phyloP scores from a whole-genome alignment of 1,140 invertebrate species.

The Copidosoma floridanum region DNA sequence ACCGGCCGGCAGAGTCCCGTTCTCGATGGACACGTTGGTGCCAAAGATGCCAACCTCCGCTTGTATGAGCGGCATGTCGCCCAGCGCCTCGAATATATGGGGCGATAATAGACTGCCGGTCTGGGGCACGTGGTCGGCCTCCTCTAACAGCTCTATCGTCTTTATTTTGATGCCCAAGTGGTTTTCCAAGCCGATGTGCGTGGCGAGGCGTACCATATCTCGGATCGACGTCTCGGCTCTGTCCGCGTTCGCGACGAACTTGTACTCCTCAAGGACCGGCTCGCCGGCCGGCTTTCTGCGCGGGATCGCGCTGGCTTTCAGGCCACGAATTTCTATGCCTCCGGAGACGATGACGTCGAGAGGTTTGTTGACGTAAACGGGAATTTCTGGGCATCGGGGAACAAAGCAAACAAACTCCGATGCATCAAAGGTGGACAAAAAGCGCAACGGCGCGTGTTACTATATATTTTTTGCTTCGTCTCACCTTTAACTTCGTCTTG shows the following conservation, averaged over 20 bases:
- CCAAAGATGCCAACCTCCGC: conserved; percentile 56
- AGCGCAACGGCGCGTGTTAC: too few relatives aligned
- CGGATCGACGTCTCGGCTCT: conserved; percentile 36
- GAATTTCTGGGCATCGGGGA: too few relatives aligned
- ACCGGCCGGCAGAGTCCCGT: conserved; percentile 53
- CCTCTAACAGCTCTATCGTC: conserved; percentile 66
- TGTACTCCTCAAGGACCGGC: conserved; percentile 73
- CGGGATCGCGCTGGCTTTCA: conserved; percentile 77
- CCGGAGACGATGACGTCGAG: conserved; percentile 59
- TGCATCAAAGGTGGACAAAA: too few relatives aligned
- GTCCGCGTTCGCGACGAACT: conserved; percentile 39
- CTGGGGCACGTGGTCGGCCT: conserved; percentile 55
- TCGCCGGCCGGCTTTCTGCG: conserved; percentile 64
- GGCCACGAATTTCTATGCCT: conserved; percentile 79
- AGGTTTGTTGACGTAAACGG: conserved; percentile 55
- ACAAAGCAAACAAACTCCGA: too few relatives aligned
- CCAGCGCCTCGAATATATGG: conserved; percentile 48
- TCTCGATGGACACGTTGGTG: conserved; percentile 46
- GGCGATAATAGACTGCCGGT: conserved; percentile 59
- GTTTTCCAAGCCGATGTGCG: conserved; percentile 81
- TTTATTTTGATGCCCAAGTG: conserved; percentile 67
- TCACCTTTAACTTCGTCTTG: conserved; percentile 41
- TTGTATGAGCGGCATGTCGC: conserved; percentile 66
- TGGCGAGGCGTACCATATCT: conserved; percentile 59
- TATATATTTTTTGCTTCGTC: not conserved